Evolutionary conservation across 2,888 invertebrate genomes (phyloP).

Genomic region (Ophioninae sp.): DNA sequence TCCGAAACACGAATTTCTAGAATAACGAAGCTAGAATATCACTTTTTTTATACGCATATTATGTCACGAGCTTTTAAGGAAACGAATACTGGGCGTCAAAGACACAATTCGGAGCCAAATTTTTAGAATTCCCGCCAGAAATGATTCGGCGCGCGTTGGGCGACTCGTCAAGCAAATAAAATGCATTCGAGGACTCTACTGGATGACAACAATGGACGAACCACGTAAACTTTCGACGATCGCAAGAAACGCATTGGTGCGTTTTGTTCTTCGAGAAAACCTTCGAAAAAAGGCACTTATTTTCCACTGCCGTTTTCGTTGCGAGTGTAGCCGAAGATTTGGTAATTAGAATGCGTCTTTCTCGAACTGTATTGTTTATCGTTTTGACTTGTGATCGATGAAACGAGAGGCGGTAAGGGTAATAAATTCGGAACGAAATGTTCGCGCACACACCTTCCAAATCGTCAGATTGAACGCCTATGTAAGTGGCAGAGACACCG

Average conservation of each 20-base stretch:
- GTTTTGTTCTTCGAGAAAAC: not conserved
- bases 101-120: not conserved
- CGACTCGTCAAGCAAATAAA: slow-evolving; percentile 35
- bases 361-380: not conserved
- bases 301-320: not conserved
- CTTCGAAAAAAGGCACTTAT: not conserved
- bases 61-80: not conserved
- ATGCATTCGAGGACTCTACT: not conserved
- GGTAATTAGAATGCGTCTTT: not conserved
- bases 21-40: not conserved
- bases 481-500: slow-evolving; percentile 75
- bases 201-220: slow-evolving; percentile 34
- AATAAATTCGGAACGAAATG: not conserved
- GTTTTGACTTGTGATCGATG: not conserved
- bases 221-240: slow-evolving; percentile 20
- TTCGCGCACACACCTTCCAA: slow-evolving; percentile 74
- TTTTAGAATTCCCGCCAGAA: slow-evolving; percentile 31
- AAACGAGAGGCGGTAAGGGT: not conserved
- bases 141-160: slow-evolving; percentile 6
- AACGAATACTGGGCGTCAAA: not conserved
- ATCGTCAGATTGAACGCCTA: slow-evolving; percentile 78
- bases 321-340: not conserved
- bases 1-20: too few species aligned
- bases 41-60: not conserved
- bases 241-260: slow-evolving; percentile 17